Base-by-base conservation (phyloP, 2,888 invertebrate genomes). In the Esperia sulphurella region DNA sequence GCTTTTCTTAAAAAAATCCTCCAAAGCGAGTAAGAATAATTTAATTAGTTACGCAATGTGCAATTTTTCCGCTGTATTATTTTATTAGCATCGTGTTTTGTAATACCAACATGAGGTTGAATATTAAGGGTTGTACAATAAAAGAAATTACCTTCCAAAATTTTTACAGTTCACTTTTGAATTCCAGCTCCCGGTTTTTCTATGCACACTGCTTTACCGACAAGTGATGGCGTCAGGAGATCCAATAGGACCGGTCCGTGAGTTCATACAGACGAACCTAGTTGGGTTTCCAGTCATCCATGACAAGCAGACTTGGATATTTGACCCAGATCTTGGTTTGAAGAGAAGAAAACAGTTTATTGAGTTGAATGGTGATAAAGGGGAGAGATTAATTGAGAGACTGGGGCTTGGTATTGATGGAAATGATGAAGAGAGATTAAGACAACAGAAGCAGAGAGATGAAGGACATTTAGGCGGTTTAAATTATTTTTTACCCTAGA, bases 371-470 rank as follows among this genome's bases (percentile, higher is more conserved):
- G 94, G 94, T 0, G 83, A 85, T 51, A 90, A 91, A 53, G 94
- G 93, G 1, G 92, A 92, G 52, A 90, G 89, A 49, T 80, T 93
- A 8, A 94, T 94, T 7, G 93, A 93, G 62, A 85, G 92, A 54
- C 63, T 94, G 7, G 94, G 94, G 0, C 75, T 93, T 48, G 94
- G 94, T 0, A 74, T 85, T 13, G 93, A 93, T 67, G 94, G 93
- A 0, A 86, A 81, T n/a, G 91, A 91, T 33, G 80, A 90, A 29
- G 88, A 92, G 55, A 78, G 93, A 48, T 61, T 92, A 30, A 67
- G 57, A 12, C 69, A 82, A 48, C 93, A 93, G 61, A 76, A 77
- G 53, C 58, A 71, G 29, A 78, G 93, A 50, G 93, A 93, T 59
- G 79, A 84, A 48, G 92, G 92, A 0, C 91, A 92, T 78, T 74